These are phyloP conservation scores for Crocuta crocuta DNA, from an alignment of 2,113 vertebrate genomes.

Conservation along the genomic window DNA sequence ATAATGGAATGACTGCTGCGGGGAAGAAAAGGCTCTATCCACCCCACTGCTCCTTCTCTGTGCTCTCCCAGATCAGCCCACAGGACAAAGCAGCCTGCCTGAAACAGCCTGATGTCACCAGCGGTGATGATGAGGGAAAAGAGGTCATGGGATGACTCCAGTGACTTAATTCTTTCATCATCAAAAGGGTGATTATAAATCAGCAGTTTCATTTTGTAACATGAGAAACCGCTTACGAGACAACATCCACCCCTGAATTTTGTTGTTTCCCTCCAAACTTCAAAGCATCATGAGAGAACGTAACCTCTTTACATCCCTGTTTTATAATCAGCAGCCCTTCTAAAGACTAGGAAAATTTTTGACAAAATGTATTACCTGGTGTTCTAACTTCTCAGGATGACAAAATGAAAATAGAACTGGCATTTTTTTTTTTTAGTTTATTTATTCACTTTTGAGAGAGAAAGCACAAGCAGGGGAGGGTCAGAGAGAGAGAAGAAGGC, in stretches of 20 bases:
- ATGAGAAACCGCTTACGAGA: neutral
- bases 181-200: neutral
- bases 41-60: neutral
- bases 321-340: neutral
- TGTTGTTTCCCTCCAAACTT: neutral
- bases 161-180: neutral
- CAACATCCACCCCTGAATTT: neutral
- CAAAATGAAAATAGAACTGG: neutral
- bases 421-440: too few relatives aligned
- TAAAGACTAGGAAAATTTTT: neutral
- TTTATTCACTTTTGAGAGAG: too few relatives aligned
- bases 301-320: neutral
- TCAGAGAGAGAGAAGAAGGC: too few relatives aligned
- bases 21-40: neutral
- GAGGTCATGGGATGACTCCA: neutral
- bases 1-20: neutral
- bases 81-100: neutral
- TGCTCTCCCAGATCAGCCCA: neutral
- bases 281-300: neutral
- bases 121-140: neutral
- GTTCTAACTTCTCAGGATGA: constrained; percentile 27
- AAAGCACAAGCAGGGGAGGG: too few relatives aligned
- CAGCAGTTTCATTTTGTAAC: neutral
- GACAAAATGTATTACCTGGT: neutral
- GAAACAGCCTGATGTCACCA: neutral